A percentile compares a stretch with the other conserved stretches of the same genome.
phyloP scores from a whole-genome alignment of 2,888 invertebrate species.

The Doris montereyensis region DNA sequence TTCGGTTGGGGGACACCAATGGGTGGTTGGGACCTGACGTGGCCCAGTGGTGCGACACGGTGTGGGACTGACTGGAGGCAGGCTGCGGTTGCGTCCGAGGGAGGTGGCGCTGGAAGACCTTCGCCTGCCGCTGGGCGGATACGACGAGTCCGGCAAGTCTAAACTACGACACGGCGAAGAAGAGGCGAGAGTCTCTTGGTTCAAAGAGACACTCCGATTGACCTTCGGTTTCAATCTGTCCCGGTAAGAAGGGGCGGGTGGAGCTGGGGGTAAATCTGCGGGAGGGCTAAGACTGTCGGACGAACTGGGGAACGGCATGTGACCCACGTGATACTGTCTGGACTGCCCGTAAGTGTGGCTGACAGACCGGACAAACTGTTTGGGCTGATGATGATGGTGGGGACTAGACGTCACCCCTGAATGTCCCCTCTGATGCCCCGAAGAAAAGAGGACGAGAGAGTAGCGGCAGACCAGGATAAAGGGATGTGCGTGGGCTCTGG shows the following conservation, averaged over 20 bases:
- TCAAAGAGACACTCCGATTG: not conserved
- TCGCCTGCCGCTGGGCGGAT: not conserved
- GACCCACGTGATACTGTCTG: not conserved
- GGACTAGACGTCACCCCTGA: too few relatives aligned
- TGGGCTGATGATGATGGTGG: too few relatives aligned
- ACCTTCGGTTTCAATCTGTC: too few relatives aligned
- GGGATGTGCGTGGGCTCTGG: constrained; percentile 41
- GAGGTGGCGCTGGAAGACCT: constrained; percentile 28
- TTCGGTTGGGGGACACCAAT: not conserved
- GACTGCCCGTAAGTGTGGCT: not conserved
- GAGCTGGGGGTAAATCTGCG: constrained; percentile 39
- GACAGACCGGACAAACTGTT: not conserved
- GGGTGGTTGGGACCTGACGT: not conserved
- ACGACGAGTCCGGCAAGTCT: constrained; percentile 6
- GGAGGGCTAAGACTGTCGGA: constrained; percentile 38
- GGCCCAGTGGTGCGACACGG: not conserved
- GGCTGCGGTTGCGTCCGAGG: not conserved
- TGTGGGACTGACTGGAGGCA: not conserved
- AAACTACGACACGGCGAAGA: not conserved
- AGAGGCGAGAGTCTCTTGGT: too few relatives aligned
- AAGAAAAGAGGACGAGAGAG: constrained; percentile 26
- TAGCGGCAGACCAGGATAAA: constrained; percentile 35
- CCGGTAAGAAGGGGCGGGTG: constrained; percentile 39
- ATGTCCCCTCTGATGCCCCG: too few relatives aligned
- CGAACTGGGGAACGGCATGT: not conserved